Base-by-base conservation (phyloP, 1,140 invertebrate genomes). In the Zaprionus capensis region DNA sequence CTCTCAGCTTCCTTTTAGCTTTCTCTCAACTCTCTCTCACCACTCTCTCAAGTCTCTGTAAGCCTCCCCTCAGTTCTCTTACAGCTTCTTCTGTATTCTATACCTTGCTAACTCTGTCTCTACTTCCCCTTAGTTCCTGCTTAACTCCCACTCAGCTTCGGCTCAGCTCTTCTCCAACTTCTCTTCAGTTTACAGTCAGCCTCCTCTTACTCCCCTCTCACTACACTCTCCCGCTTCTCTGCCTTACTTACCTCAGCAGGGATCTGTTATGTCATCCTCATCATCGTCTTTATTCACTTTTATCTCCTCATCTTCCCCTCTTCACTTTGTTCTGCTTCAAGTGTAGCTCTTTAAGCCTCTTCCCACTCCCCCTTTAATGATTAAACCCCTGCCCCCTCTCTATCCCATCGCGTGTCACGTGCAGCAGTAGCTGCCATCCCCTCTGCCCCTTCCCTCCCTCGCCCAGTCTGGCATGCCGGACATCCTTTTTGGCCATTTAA, bases 401-500 rank as follows among this genome's bases (percentile, higher is more conserved):
- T 31, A 0, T 9, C 0, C 2, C n/a, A 17, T 46, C 41, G 41
- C 41, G n/a, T 46, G 41, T 17, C 41, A 9, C 41, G 41, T 46
- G 41, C 38, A 41, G 14, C 12, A 41, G 38, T 15, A 41, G 38
- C 20, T 51, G 11, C 46, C 17, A 9, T 12, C 14, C 15, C n/a
- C 38, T 41, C 38, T 6, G 4, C 7, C 17, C 9, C 20, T 9
- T 12, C 0, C 6, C 20, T 12, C 1, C 20, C 46, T 12, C 0
- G 14, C 20, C 20, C 46, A 24, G 20, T 11, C 20, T 7, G 46
- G 9, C 46, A 51, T 2, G 57, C 53, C 36, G 71, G 22, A 58
- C 41, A 17, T 72, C 69, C 70, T 76, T 70, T 38, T 72, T 34
- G 56, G 55, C 46, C 36, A 66, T 66, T 76, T 72, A 76, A 76